Evolutionary conservation across 2,797 vertebrate genomes (phyloP).

Genomic region (Toxotes lorentzi): DNA sequence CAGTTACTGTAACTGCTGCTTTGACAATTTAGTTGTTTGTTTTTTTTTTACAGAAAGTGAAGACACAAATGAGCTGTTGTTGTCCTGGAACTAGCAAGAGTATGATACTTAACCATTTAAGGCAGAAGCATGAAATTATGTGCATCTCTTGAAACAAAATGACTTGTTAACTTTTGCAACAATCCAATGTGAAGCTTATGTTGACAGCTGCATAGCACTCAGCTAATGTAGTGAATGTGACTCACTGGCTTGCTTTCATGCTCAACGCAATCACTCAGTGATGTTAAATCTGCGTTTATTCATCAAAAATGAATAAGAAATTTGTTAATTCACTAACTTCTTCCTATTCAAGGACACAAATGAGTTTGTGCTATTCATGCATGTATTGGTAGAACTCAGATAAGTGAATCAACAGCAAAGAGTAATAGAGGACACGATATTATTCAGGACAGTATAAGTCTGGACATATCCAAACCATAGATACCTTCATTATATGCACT

Average conservation of each 20-base stretch:
- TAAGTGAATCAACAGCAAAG: not conserved
- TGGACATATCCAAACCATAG: not conserved
- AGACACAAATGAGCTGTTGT: not conserved
- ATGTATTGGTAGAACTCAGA: not conserved
- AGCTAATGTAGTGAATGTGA: not conserved
- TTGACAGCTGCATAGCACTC: too few species aligned
- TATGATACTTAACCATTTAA: not conserved
- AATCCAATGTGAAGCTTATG: not conserved
- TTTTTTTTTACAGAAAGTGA: too few species aligned
- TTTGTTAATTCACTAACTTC: too few species aligned
- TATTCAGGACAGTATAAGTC: not conserved
- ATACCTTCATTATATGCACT: not conserved
- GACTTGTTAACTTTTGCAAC: not conserved
- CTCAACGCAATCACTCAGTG: too few species aligned
- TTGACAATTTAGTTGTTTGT: not conserved
- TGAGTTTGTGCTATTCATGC: not conserved
- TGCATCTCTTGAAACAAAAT: not conserved
- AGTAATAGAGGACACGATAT: not conserved
- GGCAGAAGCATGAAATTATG: not conserved
- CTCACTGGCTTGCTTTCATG: not conserved
- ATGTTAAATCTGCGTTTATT: not conserved
- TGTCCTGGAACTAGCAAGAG: not conserved
- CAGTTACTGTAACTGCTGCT: not conserved
- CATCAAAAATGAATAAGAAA: too few species aligned
- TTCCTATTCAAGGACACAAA: not conserved